Conservation (phyloP, 2,888 invertebrate genomes). For the Gastrophysa polygoni region DNA sequence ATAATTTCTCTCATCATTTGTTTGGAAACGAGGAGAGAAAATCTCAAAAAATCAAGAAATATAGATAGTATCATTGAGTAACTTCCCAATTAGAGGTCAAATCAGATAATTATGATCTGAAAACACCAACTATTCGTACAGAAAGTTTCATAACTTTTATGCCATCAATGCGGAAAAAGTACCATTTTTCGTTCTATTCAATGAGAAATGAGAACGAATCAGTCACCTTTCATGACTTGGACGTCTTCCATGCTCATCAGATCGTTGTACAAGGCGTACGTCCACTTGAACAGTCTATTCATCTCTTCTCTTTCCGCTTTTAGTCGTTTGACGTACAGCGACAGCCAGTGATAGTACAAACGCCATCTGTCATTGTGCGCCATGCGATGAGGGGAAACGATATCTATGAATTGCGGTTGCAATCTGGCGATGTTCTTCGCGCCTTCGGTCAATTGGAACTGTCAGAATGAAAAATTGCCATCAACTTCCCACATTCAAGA, state of each 20-base stretch:
- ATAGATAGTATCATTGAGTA: too few species aligned
- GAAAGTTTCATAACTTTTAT: too few species aligned
- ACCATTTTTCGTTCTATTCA: too few species aligned
- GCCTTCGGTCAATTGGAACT: constrained; percentile 8
- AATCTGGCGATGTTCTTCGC: background rate
- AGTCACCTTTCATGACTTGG: constrained; percentile 61
- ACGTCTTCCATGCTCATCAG: constrained; percentile 64
- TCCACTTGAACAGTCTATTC: constrained; percentile 38
- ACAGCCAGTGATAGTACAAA: constrained; percentile 51
- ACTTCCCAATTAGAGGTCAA: too few species aligned
- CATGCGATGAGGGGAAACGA: constrained; percentile 42
- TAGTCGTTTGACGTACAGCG: constrained; percentile 33
- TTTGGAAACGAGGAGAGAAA: too few species aligned
- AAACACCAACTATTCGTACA: too few species aligned
- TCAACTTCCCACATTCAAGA: too few species aligned
- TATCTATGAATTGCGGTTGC: constrained; percentile 24
- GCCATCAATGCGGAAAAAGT: too few species aligned
- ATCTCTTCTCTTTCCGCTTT: constrained; percentile 34
- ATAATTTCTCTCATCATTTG: too few species aligned
- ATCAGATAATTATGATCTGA: too few species aligned
- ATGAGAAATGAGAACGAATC: constrained; percentile 56
- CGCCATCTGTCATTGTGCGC: constrained; percentile 47
- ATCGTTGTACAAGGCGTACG: constrained; percentile 57
- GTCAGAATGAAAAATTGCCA: background rate
- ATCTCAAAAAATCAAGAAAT: too few species aligned